These are phyloP conservation scores for Poecilia gillii DNA, from an alignment of 2,797 vertebrate species.

Conservation along the genomic window DNA sequence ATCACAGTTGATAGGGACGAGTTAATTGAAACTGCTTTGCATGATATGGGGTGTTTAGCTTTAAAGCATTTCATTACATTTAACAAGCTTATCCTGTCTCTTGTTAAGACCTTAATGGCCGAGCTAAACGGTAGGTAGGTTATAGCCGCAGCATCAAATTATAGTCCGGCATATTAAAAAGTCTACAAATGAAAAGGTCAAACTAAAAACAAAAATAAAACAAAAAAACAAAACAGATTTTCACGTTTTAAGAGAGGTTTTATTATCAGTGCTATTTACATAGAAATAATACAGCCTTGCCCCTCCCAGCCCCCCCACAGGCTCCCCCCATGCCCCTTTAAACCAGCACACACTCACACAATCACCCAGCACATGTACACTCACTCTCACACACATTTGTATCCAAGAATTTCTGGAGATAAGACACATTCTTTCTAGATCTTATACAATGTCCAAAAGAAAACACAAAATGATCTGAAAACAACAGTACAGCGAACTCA, in stretches of 20 bases:
- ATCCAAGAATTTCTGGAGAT: conserved; percentile 64
- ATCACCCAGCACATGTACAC: not conserved
- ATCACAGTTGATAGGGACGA: conserved; percentile 3
- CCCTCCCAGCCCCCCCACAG: conserved; percentile 5
- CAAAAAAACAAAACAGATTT: conserved; percentile 9
- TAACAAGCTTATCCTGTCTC: conserved; percentile 10
- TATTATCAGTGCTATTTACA: conserved; percentile 86
- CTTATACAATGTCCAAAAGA: conserved; percentile 53
- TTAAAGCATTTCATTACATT: not conserved
- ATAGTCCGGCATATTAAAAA: too few species aligned
- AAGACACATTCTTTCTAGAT: conserved; percentile 62
- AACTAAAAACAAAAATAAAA: not conserved
- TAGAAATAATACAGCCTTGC: conserved; percentile 79
- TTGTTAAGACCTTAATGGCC: conserved; percentile 10
- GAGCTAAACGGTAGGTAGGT: conserved; percentile 11
- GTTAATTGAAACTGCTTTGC: not conserved
- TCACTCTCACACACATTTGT: conserved; percentile 23
- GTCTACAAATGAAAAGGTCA: not conserved
- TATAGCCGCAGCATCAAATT: not conserved
- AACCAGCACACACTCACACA: conserved; percentile 25
- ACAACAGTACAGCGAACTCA: conserved; percentile 31
- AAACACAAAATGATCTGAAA: conserved; percentile 49
- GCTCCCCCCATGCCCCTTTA: not conserved
- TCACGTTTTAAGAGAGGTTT: conserved; percentile 82
- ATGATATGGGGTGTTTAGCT: conserved; percentile 4